Conservation (phyloP, 2,113 vertebrate species). For the Gadus chalcogrammus region DNA sequence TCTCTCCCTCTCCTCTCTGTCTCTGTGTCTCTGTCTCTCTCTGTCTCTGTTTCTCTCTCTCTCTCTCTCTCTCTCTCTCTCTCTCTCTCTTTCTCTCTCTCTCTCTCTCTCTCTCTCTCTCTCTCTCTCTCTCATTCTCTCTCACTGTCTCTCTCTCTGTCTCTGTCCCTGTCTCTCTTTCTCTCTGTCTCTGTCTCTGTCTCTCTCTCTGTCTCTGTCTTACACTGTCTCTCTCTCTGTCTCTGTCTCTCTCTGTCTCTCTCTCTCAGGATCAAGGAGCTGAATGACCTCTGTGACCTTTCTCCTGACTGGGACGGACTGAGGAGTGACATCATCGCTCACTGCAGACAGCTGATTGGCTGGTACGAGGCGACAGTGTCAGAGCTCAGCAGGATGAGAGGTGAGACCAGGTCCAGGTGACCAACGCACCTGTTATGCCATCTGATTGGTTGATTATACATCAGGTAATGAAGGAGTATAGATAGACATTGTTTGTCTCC, state of each 20-base stretch:
- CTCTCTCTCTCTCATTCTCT: too few species aligned
- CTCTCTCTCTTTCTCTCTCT: too few species aligned
- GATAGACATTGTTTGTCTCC: too few species aligned
- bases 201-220: too few species aligned
- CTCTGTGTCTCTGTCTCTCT: too few species aligned
- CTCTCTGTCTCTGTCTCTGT: neutral
- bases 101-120: too few species aligned
- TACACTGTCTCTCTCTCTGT: too few species aligned
- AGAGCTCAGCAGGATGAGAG: constrained; percentile 78
- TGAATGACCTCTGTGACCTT: constrained; percentile 82
- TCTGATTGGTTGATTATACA: neutral
- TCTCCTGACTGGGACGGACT: constrained; percentile 86
- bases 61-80: too few species aligned
- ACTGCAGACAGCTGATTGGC: constrained; percentile 80
- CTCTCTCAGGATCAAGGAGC: constrained; percentile 35
- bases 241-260: neutral
- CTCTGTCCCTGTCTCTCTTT: too few species aligned
- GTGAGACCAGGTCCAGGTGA: constrained; percentile 49
- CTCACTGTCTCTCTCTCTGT: too few species aligned
- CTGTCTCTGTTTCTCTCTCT: too few species aligned
- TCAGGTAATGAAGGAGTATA: neutral
- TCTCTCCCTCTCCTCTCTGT: too few species aligned
- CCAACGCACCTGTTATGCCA: neutral
- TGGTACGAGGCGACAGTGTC: constrained; percentile 79
- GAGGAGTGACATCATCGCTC: constrained; percentile 78